Conservation (phyloP, 2,113 vertebrate species). For the Anseranas semipalmata region DNA sequence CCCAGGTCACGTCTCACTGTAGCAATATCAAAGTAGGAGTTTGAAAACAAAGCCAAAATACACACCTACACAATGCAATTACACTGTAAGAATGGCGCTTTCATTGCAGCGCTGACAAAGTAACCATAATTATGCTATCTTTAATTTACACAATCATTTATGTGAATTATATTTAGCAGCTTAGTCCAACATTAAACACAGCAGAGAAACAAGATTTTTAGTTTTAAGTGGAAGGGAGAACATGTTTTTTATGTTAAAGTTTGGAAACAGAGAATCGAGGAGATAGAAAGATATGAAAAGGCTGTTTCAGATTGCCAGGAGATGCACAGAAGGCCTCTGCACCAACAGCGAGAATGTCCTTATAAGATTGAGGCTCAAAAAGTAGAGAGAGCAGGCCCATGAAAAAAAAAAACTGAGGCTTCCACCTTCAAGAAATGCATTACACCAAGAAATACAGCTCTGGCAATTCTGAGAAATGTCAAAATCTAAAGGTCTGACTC, state of each 20-base stretch:
- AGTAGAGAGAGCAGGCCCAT: neutral
- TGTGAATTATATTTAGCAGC: neutral
- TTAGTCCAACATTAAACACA: neutral
- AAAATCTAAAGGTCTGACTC: neutral
- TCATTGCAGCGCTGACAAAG: constrained; percentile 19
- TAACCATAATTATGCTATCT: neutral
- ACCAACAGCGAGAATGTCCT: neutral
- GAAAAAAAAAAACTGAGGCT: neutral
- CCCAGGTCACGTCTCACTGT: constrained; percentile 13
- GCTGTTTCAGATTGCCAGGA: neutral
- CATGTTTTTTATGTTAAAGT: neutral
- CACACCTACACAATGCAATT: constrained; percentile 43
- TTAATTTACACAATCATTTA: constrained; percentile 4
- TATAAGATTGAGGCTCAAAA: neutral
- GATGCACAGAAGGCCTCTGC: neutral
- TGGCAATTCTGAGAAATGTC: neutral
- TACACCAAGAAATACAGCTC: neutral
- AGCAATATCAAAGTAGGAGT: constrained; percentile 25
- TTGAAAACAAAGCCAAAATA: constrained; percentile 60
- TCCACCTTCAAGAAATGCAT: neutral
- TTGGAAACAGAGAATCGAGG: neutral
- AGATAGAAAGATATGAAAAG: neutral
- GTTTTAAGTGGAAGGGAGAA: neutral
- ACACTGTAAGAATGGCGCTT: constrained; percentile 6
- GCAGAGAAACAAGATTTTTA: neutral